Evolutionary conservation across 2,888 invertebrate genomes (phyloP), one percentile per base, ranked within the genome.

Genomic region (Cataglyphis cursor): DNA sequence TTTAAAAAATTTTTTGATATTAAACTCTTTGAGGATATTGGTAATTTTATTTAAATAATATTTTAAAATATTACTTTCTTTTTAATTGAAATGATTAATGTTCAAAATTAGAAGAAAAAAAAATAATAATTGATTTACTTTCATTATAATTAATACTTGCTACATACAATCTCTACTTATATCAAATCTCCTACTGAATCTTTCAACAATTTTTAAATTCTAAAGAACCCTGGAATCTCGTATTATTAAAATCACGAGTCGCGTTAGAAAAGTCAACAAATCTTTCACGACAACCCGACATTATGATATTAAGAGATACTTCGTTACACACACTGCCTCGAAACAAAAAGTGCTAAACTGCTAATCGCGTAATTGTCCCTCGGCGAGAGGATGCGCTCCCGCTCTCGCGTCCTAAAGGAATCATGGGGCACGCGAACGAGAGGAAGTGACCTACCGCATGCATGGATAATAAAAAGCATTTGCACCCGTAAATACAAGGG

Each of bases 381-480:
- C 31, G 72, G 57, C 73, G n/a, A 78, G 78, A 31, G 57, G 73
- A 78, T 72, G 44, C 73, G 57, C 18, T 66, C 57, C 28, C 66
- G 48, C 57, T 48, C 44, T 48, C 21, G 57, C 54, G 31, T 73
- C 31, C 54, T 57, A 21, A 15, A 78, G 73, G 41, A 78, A 78
- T 78, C 73, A 72, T 57, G 57, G 41, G 70, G 73, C 78, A 78
- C 76, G 76, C 72, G 72, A 78, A 72, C 76, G 78, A 35, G 12
- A 74, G 84, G 80, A 82, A 82, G 85, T 82, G 64, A 78, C 80
- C 85, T 72, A 48, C 82, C 48, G 48, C 65, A 62, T 68, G 72
- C 59, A 72, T 12, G 48, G 59, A 59, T 80, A 80, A 80, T 80
- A 72, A 80, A 80, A 72, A 70, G 48, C 72, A 35, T 72, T 70